A percentile compares a stretch with the other conserved stretches of the same genome.
Conservation (phyloP, 1,140 invertebrate species). For the Yoshiicerus persimilis region DNA sequence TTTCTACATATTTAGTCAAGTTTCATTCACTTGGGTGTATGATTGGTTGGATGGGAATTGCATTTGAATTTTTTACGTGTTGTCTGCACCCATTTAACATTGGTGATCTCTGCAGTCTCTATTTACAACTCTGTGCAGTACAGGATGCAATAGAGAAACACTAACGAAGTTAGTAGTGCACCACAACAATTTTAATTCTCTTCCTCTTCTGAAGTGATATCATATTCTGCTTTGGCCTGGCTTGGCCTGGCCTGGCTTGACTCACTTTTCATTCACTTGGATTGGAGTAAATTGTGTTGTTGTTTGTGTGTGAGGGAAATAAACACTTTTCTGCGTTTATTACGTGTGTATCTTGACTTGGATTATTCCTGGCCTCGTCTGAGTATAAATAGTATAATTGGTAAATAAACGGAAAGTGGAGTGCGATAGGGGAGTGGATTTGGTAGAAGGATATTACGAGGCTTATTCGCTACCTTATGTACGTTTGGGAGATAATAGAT, state of each 20-base stretch:
- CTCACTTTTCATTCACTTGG: neutral
- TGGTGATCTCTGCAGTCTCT: neutral
- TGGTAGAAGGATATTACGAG: neutral
- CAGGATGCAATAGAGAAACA: neutral
- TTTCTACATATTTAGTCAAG: neutral
- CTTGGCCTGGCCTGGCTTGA: neutral
- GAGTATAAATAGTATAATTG: too few relatives aligned
- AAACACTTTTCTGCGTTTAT: neutral
- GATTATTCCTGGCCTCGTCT: neutral
- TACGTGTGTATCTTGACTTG: too few relatives aligned
- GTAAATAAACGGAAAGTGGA: neutral
- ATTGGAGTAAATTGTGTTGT: neutral
- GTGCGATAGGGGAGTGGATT: neutral
- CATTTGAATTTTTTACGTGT: neutral
- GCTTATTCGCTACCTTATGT: neutral
- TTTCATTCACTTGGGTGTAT: neutral
- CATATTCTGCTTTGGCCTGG: neutral
- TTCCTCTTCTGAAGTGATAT: neutral
- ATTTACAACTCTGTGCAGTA: neutral
- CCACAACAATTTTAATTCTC: neutral
- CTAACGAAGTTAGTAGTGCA: neutral
- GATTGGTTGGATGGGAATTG: neutral
- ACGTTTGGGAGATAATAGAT: neutral
- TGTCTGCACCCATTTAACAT: neutral
- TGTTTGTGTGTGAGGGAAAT: neutral